phyloP scores from a whole-genome alignment of 2,797 vertebrate species.

The Poeciliopsis turneri region DNA sequence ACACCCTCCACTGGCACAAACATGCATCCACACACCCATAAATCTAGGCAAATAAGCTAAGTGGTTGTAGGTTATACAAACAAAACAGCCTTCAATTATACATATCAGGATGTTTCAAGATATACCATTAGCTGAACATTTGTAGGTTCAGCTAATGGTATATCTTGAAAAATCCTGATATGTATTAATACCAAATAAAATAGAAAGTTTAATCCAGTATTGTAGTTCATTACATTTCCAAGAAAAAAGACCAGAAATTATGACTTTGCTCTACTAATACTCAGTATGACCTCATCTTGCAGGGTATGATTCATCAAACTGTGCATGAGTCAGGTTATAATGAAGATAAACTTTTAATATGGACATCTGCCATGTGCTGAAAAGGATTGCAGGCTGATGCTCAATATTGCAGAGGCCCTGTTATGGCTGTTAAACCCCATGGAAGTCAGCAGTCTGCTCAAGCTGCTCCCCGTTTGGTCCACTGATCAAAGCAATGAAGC shows the following conservation, averaged over 20 bases:
- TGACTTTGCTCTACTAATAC: neutral
- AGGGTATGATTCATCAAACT: slow-evolving; percentile 41
- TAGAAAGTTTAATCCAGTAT: slow-evolving; percentile 1
- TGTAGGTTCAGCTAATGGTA: neutral
- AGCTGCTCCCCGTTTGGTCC: slow-evolving; percentile 66
- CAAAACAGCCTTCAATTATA: neutral
- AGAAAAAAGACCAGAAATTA: neutral
- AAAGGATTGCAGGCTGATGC: slow-evolving; percentile 52
- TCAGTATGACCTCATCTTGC: slow-evolving; percentile 12
- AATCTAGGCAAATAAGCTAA: neutral
- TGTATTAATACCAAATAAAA: slow-evolving; percentile 5
- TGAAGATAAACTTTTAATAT: slow-evolving; percentile 47
- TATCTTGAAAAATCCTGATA: slow-evolving; percentile 9
- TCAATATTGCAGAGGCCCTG: slow-evolving; percentile 57
- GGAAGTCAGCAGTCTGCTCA: slow-evolving; percentile 57
- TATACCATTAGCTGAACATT: too few species aligned
- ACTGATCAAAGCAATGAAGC: slow-evolving; percentile 68
- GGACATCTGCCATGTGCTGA: slow-evolving; percentile 45
- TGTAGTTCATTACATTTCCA: slow-evolving; percentile 5
- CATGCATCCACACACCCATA: neutral
- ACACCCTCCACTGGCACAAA: neutral
- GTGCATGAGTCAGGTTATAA: slow-evolving; percentile 50
- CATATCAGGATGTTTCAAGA: too few species aligned
- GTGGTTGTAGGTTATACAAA: neutral
- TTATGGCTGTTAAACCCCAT: slow-evolving; percentile 56